Base-by-base conservation (phyloP, 2,888 invertebrate species). In the Lepidocyrtinus sp. region DNA sequence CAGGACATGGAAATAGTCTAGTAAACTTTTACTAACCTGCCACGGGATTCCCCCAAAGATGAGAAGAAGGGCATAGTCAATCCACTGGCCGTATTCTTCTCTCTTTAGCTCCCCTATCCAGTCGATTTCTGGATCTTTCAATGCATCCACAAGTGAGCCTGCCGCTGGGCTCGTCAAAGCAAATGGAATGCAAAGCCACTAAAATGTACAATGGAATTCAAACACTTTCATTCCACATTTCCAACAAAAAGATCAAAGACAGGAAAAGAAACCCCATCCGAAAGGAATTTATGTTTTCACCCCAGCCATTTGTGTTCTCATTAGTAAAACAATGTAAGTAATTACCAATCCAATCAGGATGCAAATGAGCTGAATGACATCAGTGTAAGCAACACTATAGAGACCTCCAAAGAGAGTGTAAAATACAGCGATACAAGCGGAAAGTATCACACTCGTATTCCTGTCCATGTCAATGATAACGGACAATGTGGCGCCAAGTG, bases 361-460 rank as follows among this genome's bases (percentile, higher is more conserved):
- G 88, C 92, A 93, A 85, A 91, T 90, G 59, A 93, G 89, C 87
- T 93, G 93, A 75, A 93, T 90, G 75, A 92, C 92, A 87, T 93
- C 93, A n/a, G 93, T 93, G 88, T 93, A 93, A 0, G 93, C 92
- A 19, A 93, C 93, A 17, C 92, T 92, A 87, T 93, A 93, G 55
- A 93, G 89, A 0, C 93, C 93, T 0, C 93, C 93, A 84, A 92
- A 91, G 74, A 93, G 90, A 0, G 93, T 93, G 89, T 93, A 94
- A 84, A 91, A 89, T 21, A 92, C 89, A 65, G 92, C 92, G 86
- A 92, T 92, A 86, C 90, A 89, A 3, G 92, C 91, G 2, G 91
- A 92, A 17, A 91, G 88, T 24, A 92, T 90, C 75, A 92, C 91
- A 26, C 92, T 90, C 1, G 90, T 88, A 67, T 88, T 89, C 85